These are phyloP conservation scores for Loripinus fragilis DNA, from an alignment of 2,888 invertebrate species.

Conservation along the genomic window DNA sequence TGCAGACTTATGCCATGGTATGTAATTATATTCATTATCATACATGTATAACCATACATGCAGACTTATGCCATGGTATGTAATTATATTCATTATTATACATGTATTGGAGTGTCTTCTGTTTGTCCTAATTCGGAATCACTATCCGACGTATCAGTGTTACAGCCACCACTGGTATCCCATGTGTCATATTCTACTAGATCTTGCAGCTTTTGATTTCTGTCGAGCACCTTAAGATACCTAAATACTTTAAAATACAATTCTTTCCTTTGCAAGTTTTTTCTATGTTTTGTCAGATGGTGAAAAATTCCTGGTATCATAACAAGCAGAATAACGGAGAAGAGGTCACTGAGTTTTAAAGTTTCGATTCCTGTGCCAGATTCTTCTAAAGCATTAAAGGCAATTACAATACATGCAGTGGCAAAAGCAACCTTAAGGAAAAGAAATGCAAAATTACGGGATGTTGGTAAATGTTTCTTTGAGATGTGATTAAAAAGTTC, in stretches of 20 bases:
- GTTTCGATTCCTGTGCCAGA: neutral
- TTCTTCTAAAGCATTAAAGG: slow-evolving; percentile 5
- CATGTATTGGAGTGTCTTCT: too few species aligned
- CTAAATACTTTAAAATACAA: neutral
- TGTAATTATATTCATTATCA: too few species aligned
- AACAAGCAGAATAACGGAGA: neutral
- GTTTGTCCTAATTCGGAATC: too few species aligned
- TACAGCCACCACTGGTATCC: too few species aligned
- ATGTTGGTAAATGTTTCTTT: neutral
- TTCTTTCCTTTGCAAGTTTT: neutral
- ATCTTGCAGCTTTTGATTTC: neutral
- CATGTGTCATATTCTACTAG: neutral
- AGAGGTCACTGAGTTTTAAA: slow-evolving; percentile 7
- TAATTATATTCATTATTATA: too few species aligned
- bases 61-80: too few species aligned
- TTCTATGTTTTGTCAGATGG: neutral
- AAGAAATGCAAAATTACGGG: neutral
- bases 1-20: too few species aligned
- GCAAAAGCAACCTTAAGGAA: slow-evolving; percentile 2
- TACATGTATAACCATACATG: too few species aligned
- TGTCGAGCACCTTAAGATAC: neutral
- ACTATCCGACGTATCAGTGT: neutral
- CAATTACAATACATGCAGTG: neutral
- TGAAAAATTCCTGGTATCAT: slow-evolving; percentile 1
- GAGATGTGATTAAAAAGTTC: neutral